Evolutionary conservation across 2,888 invertebrate species (phyloP), one percentile per base, ranked within the genome.

Genomic region (Dolomedes plantarius): DNA sequence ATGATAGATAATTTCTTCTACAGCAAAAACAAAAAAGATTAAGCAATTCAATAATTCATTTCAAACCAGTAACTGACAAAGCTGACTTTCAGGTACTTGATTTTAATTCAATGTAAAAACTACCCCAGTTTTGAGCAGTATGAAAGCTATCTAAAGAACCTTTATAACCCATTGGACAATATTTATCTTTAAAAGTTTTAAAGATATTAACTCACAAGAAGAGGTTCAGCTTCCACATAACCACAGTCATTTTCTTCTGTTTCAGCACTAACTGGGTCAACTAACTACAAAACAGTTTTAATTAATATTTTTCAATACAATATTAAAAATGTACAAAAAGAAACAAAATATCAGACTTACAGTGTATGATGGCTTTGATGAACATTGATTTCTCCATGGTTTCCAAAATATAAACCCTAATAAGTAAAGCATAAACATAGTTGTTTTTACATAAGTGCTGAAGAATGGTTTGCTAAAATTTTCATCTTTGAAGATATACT

Each of bases 391-490:
- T 91, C 95, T 94, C 94, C 98, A 97, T 6, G 97, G 96, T 88
- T 96, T 95, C 93, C 96, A 95, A 90, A 97, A 94, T 89, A 97
- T 94, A 90, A 98, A 94, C 64, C 98, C 95, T 90, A 97, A 92
- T 89, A 99, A 93, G 92, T 98, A 99, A 88, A 98, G 92, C 85
- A 96, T 95, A 90, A 99, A 96, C 94, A 98, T 94, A 46, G 97
- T 97, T 82, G 97, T 97, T 92, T 98, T 97, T 87, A 98, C 93
- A 92, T 98, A 99, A 27, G 98, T 97, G 90, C 95, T 96, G 92
- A 99, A 97, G 92, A 98, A 98, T 72, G 99, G 98, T 91, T 98
- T 97, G 90, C 97, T 95, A 91, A 95, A 96, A 86, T 95, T 94
- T 91, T 96, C 95, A 92, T 96, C 95, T 78, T 91, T 90, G 89